Evolutionary conservation across 2,888 invertebrate species (phyloP), one percentile per base, ranked within the genome.

Genomic region (Yponomeuta cagnagella): DNA sequence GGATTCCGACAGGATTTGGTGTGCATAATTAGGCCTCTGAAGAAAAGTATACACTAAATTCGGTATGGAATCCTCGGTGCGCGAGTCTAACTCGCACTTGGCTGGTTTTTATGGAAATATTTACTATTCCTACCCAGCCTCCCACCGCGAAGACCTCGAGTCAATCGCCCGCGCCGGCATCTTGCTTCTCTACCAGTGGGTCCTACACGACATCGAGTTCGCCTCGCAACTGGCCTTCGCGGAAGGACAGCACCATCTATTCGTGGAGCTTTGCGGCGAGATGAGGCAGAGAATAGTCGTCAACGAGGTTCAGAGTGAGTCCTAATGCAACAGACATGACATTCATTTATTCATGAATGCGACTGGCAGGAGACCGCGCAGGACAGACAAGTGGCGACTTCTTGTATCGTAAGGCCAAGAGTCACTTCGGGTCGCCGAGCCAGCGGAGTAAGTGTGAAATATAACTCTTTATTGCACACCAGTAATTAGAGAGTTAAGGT

Each of bases 161-260:
- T 72, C 82, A 0, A 75, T 78, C 12, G 86, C 89, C 48, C 78
- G 84, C 10, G 75, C 81, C 73, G 89, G 88, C 2, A 72, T 82
- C 1, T 80, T 75, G 10, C 9, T 80, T n/a, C 71, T 88, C 71
- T 80, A 82, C 73, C 77, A 75, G 73, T 76, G 81, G 65, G 72
- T 76, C 1, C 68, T 77, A 23, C 75, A 79, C 0, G 88, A 84
- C 71, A 76, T 75, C 10, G 87, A 85, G 74, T 73, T 82, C 68
- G 75, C 76, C 64, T 69, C 82, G 2, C 81, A 75, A 71, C 79
- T 85, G 63, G 74, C 77, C 0, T 78, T 79, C 73, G 70, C 79
- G 77, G 88, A 86, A 76, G 90, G 89, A 0, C 81, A 83, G 10
- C 82, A 85, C 63, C 73, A 74, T 31, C 68, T 73, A 63, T 75